A percentile compares a stretch with the other conserved stretches of the same genome.
Evolutionary conservation across 2,888 invertebrate genomes (phyloP).

Genomic region (Creontiades dilutus): DNA sequence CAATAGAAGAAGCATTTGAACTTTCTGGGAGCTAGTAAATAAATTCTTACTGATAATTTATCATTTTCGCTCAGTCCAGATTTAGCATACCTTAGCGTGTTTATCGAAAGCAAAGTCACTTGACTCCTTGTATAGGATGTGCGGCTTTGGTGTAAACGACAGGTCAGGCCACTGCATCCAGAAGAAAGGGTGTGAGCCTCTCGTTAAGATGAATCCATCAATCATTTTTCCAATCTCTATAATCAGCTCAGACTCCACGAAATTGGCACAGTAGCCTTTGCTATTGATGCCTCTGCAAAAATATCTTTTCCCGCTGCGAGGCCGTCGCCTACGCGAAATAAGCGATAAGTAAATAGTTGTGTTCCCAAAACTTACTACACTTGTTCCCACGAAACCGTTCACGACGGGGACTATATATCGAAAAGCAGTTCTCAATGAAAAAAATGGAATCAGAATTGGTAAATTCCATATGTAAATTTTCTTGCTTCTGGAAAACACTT

Average conservation of each 20-base stretch:
- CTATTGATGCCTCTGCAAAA: slow-evolving; percentile 19
- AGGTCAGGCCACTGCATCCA: slow-evolving; percentile 42
- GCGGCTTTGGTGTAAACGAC: not conserved
- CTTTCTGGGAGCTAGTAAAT: too few relatives aligned
- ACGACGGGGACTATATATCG: not conserved
- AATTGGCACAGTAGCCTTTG: slow-evolving; percentile 34
- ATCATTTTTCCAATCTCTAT: not conserved
- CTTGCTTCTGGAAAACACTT: not conserved
- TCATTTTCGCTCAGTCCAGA: not conserved
- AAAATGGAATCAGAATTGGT: slow-evolving; percentile 7
- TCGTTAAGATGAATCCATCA: not conserved
- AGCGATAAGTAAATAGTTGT: not conserved
- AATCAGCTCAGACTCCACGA: slow-evolving; percentile 40
- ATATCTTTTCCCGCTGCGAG: slow-evolving; percentile 16
- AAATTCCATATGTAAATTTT: slow-evolving; percentile 41
- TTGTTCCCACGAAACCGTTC: not conserved
- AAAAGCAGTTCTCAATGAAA: not conserved
- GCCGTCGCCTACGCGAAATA: not conserved
- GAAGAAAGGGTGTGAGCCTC: slow-evolving; percentile 27
- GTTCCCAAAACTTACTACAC: not conserved
- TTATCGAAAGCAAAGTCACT: not conserved
- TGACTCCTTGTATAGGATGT: not conserved
- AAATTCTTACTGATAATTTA: too few relatives aligned
- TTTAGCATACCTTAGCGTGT: not conserved
- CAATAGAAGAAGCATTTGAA: too few relatives aligned